Conservation (phyloP, 2,888 invertebrate genomes). For the Eupsilia transversa region DNA sequence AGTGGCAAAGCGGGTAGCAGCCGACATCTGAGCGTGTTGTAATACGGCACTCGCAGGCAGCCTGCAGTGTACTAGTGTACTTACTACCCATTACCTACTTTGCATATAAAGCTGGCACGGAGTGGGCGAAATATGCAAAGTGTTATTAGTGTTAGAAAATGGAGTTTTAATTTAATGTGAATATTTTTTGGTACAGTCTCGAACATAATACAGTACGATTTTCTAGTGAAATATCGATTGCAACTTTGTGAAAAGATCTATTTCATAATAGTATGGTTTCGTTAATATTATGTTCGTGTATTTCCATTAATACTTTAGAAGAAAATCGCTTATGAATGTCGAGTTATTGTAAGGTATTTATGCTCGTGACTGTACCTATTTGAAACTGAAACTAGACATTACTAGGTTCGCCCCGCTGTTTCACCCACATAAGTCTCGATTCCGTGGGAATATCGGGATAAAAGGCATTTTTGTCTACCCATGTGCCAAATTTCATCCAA, state of each 20-base stretch:
- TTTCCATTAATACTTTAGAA: neutral
- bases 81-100: constrained; percentile 38
- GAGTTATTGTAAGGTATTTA: no score
- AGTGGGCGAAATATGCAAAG: constrained; percentile 4
- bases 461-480: no score
- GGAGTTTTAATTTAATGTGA: neutral
- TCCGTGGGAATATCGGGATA: no score
- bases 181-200: neutral
- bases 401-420: no score
- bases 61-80: neutral
- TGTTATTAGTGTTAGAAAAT: constrained; percentile 4
- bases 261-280: neutral
- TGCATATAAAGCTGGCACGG: constrained; percentile 13
- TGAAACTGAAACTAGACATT: neutral
- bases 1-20: constrained; percentile 4
- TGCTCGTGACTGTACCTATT: neutral
- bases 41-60: constrained; percentile 8
- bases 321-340: neutral
- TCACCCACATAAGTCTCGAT: no score
- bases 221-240: neutral
- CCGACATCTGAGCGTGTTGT: constrained; percentile 24
- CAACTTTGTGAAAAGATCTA: neutral
- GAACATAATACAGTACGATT: neutral
- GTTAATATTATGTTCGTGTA: neutral
- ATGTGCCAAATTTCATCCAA: no score